Evolutionary conservation across 1,140 invertebrate species (phyloP).

Genomic region (Drosophila tristis): DNA sequence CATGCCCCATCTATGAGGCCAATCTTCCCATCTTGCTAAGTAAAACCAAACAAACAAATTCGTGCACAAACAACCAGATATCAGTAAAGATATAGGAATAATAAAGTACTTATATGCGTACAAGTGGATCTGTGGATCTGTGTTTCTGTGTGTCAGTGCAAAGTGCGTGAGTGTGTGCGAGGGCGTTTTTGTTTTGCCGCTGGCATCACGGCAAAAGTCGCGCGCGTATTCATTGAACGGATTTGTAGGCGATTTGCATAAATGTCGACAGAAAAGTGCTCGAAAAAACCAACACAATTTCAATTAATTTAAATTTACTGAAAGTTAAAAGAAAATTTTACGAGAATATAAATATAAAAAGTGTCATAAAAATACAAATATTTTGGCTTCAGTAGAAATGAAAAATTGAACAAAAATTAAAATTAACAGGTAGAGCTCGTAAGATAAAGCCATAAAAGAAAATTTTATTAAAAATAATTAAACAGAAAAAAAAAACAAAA

Average conservation of each 20-base stretch:
- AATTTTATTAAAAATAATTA: constrained; percentile 1
- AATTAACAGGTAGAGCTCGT: not conserved
- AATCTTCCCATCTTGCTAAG: constrained; percentile 22
- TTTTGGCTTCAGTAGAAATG: too few species aligned
- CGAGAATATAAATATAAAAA: not conserved
- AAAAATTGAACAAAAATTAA: not conserved
- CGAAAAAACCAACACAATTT: constrained; percentile 8
- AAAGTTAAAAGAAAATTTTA: constrained; percentile 1
- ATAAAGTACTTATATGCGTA: constrained; percentile 17
- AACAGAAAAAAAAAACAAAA: not conserved
- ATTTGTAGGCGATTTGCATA: constrained; percentile 9
- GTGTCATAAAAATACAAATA: constrained; percentile 4
- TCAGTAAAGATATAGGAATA: not conserved
- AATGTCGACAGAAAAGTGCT: constrained; percentile 9
- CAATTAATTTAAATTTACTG: not conserved
- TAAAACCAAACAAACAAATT: constrained; percentile 45
- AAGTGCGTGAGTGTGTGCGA: constrained; percentile 17
- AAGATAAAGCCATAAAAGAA: too few species aligned
- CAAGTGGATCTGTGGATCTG: constrained; percentile 15
- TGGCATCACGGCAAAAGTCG: constrained; percentile 28
- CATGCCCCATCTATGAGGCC: constrained; percentile 6
- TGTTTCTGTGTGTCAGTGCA: constrained; percentile 23
- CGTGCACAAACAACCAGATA: constrained; percentile 36
- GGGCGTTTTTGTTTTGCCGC: constrained; percentile 25
- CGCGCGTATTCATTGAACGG: constrained; percentile 3